Evolutionary conservation across 2,797 vertebrate species (phyloP).

Genomic region (Spheniscus humboldti): DNA sequence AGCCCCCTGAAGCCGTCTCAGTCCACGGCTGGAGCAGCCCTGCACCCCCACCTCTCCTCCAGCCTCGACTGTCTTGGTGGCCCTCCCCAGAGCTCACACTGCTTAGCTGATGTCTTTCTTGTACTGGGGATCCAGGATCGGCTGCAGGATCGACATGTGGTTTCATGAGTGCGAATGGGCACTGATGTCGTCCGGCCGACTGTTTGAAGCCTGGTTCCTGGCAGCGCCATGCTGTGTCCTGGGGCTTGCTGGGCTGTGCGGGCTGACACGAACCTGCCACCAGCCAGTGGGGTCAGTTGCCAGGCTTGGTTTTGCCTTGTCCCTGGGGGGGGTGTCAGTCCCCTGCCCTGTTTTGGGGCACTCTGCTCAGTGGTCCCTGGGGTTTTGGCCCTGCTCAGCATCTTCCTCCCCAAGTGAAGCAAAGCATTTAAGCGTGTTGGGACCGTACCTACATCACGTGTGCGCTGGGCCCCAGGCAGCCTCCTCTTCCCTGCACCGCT

Average conservation of each 20-base stretch:
- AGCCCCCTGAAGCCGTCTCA: background rate
- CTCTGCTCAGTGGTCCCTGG: background rate
- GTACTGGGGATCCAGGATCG: background rate
- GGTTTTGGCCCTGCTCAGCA: background rate
- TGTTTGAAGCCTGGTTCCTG: rapidly evolving
- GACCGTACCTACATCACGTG: rapidly evolving
- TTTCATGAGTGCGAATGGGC: background rate
- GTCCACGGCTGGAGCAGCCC: background rate
- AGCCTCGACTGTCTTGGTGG: rapidly evolving
- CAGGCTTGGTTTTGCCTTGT: background rate
- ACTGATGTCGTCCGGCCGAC: background rate
- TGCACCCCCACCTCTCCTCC: background rate
- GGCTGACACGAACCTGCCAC: background rate
- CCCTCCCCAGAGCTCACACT: background rate
- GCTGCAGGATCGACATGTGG: background rate
- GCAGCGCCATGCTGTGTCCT: background rate
- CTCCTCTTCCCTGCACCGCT: background rate
- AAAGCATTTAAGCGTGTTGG: background rate
- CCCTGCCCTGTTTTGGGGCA: background rate
- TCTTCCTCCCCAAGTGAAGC: background rate
- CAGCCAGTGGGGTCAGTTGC: rapidly evolving
- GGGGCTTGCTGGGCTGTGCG: background rate
- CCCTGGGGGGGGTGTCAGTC: background rate
- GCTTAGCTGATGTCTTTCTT: too few relatives aligned
- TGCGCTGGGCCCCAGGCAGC: rapidly evolving